Percentiles rank a stretch among this genome's conserved stretches.
Evolutionary conservation across 2,888 invertebrate genomes (phyloP).

Genomic region (Xanthorhoe spadicearia): DNA sequence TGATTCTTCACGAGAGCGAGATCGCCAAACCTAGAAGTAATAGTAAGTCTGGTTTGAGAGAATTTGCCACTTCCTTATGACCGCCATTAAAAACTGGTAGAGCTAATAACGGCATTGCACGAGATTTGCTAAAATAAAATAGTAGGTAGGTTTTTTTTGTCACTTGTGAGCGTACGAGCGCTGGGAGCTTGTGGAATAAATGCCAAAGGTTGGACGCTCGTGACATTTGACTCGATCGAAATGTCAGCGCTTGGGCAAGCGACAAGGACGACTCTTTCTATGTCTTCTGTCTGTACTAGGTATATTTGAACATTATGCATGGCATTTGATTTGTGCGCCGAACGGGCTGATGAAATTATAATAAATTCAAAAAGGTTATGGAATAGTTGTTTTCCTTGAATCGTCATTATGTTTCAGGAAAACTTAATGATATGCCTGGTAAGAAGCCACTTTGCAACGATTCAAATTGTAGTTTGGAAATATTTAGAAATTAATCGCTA

Average conservation of each 20-base stretch:
- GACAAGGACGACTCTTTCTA: slow-evolving; percentile 83
- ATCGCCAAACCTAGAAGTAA: slow-evolving; percentile 29
- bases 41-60: slow-evolving; percentile 17
- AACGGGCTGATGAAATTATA: slow-evolving; percentile 74
- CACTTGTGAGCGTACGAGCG: slow-evolving; percentile 55
- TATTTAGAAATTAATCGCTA: slow-evolving; percentile 21
- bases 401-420: slow-evolving; percentile 64
- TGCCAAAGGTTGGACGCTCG: slow-evolving; percentile 78
- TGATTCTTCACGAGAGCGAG: slow-evolving; percentile 6
- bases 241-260: slow-evolving; percentile 83
- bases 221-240: slow-evolving; percentile 81
- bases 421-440: slow-evolving; percentile 56
- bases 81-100: slow-evolving; percentile 15
- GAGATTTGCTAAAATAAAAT: slow-evolving; percentile 33
- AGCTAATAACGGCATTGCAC: slow-evolving; percentile 19
- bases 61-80: slow-evolving; percentile 24
- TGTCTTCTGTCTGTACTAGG: slow-evolving; percentile 71
- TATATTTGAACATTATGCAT: slow-evolving; percentile 73
- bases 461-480: background rate
- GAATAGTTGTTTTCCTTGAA: slow-evolving; percentile 79
- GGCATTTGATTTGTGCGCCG: slow-evolving; percentile 78
- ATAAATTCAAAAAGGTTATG: slow-evolving; percentile 74
- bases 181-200: slow-evolving; percentile 60
- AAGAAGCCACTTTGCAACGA: slow-evolving; percentile 44
- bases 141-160: slow-evolving; percentile 53